These are phyloP conservation scores for Larimichthys crocea DNA, from an alignment of 2,113 vertebrate genomes.

Conservation along the genomic window DNA sequence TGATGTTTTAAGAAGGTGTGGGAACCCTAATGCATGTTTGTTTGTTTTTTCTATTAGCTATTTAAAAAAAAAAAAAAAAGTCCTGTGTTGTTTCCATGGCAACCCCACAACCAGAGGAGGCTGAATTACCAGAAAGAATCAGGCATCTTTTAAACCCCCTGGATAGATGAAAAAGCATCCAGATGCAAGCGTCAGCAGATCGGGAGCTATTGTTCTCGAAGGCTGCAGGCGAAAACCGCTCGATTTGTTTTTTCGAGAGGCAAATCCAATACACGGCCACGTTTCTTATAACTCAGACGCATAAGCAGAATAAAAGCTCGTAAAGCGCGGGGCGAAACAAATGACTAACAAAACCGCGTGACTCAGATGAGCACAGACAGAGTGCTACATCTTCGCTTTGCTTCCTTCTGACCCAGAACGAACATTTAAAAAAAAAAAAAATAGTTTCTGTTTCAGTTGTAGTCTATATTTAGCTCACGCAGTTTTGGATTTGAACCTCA, in stretches of 20 bases:
- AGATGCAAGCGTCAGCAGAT: slow-evolving; percentile 13
- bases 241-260: background rate
- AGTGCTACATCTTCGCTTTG: background rate
- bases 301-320: background rate
- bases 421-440: background rate
- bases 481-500: background rate
- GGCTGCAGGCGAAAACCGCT: background rate
- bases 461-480: too few species aligned
- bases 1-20: too few species aligned
- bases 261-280: background rate
- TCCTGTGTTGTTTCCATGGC: slow-evolving; percentile 59
- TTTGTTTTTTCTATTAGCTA: slow-evolving; percentile 15
- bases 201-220: background rate
- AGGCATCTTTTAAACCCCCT: background rate
- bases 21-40: background rate
- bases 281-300: background rate
- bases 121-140: slow-evolving; percentile 27
- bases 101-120: slow-evolving; percentile 12
- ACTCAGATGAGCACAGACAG: slow-evolving; percentile 16
- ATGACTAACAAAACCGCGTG: background rate
- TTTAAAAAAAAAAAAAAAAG: background rate
- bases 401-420: background rate
- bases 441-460: background rate
- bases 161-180: background rate
- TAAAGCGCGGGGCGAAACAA: background rate